Conservation (phyloP, 2,888 invertebrate species). For the Drosophila buzzatii region DNA sequence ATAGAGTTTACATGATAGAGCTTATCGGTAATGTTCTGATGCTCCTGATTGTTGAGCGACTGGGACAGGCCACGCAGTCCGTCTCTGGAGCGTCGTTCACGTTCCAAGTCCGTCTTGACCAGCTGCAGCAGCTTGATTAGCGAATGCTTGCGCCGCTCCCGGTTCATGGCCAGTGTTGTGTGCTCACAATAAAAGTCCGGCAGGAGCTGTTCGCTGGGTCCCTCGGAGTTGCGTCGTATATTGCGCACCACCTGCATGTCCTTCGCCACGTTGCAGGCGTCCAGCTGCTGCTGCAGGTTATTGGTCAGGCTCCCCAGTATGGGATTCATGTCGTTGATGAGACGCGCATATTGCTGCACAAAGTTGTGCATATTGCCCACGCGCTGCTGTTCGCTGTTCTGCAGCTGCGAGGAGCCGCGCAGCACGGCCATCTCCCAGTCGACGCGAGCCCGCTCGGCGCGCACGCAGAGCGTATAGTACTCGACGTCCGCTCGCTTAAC, state of each 20-base stretch:
- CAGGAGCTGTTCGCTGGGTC: slow-evolving; percentile 92
- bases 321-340: slow-evolving; percentile 91
- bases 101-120: slow-evolving; percentile 94
- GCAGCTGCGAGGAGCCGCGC: slow-evolving; percentile 94
- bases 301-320: slow-evolving; percentile 89
- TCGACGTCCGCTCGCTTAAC: slow-evolving; percentile 96
- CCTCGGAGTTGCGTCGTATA: slow-evolving; percentile 85
- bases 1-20: slow-evolving; percentile 90
- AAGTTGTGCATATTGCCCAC: slow-evolving; percentile 91
- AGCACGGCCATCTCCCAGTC: slow-evolving; percentile 97
- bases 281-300: slow-evolving; percentile 82
- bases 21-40: slow-evolving; percentile 96
- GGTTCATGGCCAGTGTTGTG: slow-evolving; percentile 96
- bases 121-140: slow-evolving; percentile 93
- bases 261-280: slow-evolving; percentile 84
- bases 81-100: slow-evolving; percentile 95
- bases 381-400: slow-evolving; percentile 95
- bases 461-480: slow-evolving; percentile 95
- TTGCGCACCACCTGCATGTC: slow-evolving; percentile 85
- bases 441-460: slow-evolving; percentile 94
- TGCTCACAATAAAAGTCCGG: slow-evolving; percentile 98
- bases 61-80: slow-evolving; percentile 95
- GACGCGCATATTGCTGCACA: slow-evolving; percentile 88
- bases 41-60: slow-evolving; percentile 95
- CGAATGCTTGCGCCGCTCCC: slow-evolving; percentile 94